Evolutionary conservation across 1,140 invertebrate genomes (phyloP), one percentile per base, ranked within the genome.

Genomic region (Drosophila jambulina): DNA sequence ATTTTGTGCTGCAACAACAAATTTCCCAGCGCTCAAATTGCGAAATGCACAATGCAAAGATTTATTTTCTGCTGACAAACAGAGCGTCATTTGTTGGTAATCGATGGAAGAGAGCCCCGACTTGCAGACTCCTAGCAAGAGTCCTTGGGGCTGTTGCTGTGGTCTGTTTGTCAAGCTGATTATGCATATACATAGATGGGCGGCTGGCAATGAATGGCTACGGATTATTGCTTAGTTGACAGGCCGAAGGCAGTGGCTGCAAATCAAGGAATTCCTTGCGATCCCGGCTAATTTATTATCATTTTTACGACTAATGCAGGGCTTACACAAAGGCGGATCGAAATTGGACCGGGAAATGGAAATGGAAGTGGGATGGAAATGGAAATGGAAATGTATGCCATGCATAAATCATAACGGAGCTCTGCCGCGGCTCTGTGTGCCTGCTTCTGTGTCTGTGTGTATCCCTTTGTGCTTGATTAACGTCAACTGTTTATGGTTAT

Each of bases 61-160:
- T 90, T 90, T 90, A 90, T 90, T 79, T 82, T 90, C 29, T 90
- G 85, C 85, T 90, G 85, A 90, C 85, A 90, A 90, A 90, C 85
- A 90, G 71, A 78, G 78, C 75, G 38, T 72, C 85, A 75, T 79
- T 81, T 90, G 78, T 67, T 68, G 63, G 78, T 71, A 90, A 90
- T 90, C 85, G 81, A 90, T 85, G 71, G 81, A 78, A 79, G 67
- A 80, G 79, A 74, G 76, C 75, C 62, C 57, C 42, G 57, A 43
- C 62, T 64, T 62, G 51, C 60, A 67, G 64, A 38, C 64, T 51
- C 32, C 17, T 34, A 15, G 29, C 1, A 34, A 9, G 49, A 15
- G 49, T 32, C 27, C 19, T 19, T 27, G 32, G 32, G 32, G 32
- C 10, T 12, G 32, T 12, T 12, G 10, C 32, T 34, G 75, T 76